A percentile compares a stretch with the other conserved stretches of the same genome.
These are phyloP conservation scores for Lochmaea capreae DNA, from an alignment of 2,888 invertebrate genomes.

Conservation along the genomic window DNA sequence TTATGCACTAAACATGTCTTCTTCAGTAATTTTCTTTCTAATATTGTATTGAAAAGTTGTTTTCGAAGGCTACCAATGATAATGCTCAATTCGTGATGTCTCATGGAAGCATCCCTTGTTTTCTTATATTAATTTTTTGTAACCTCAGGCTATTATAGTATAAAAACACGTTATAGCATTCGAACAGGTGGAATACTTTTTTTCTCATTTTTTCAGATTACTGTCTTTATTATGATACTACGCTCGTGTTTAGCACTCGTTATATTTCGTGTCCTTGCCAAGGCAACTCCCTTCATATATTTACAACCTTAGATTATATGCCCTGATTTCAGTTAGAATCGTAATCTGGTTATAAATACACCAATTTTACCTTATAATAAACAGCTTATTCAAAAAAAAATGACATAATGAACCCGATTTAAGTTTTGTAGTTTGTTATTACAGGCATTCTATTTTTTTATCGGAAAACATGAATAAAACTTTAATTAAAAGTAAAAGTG, in stretches of 20 bases:
- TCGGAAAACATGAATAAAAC: background rate
- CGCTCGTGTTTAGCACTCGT: background rate
- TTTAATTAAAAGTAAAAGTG: slow-evolving; percentile 1
- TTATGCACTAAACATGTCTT: too few relatives aligned
- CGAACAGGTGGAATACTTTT: too few relatives aligned
- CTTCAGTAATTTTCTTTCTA: too few relatives aligned
- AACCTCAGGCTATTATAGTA: too few relatives aligned
- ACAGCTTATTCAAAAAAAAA: slow-evolving; percentile 20
- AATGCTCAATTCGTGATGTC: too few relatives aligned
- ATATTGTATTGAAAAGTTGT: too few relatives aligned
- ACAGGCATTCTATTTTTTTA: slow-evolving; percentile 13
- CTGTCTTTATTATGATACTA: background rate
- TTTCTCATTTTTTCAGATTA: background rate
- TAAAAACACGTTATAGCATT: too few relatives aligned
- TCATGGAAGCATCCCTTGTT: too few relatives aligned
- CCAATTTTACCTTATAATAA: slow-evolving; percentile 24
- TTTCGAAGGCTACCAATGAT: too few relatives aligned
- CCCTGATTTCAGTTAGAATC: slow-evolving; percentile 23
- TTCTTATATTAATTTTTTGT: too few relatives aligned
- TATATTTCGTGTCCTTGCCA: slow-evolving; percentile 29
- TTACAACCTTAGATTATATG: slow-evolving; percentile 30
- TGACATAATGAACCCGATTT: slow-evolving; percentile 8
- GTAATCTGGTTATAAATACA: slow-evolving; percentile 29
- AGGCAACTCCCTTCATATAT: slow-evolving; percentile 30
- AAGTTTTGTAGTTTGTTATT: slow-evolving; percentile 2